Evolutionary conservation across 2,113 vertebrate species (phyloP).

Genomic region (Myanophis thanlyinensis): DNA sequence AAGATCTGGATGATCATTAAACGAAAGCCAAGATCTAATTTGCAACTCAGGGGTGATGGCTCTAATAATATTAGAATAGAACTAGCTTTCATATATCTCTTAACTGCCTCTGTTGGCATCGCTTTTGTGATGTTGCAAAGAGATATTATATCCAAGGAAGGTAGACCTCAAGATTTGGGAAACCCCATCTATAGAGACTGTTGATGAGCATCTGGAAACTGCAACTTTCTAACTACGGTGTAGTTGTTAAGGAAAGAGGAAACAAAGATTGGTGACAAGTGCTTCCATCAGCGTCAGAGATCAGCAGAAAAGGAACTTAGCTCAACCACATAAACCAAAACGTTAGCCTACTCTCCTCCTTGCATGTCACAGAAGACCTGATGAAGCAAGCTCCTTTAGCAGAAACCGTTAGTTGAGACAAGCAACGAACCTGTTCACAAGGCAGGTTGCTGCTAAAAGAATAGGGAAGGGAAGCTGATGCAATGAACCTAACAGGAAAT

Average conservation of each 20-base stretch:
- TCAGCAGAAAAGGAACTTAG: not conserved
- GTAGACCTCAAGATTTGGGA: not conserved
- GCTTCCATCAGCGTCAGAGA: not conserved
- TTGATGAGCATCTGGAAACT: not conserved
- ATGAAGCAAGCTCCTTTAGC: not conserved
- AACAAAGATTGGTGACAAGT: not conserved
- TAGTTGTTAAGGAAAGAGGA: not conserved
- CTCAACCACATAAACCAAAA: not conserved
- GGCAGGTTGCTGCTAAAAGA: not conserved
- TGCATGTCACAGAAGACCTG: not conserved
- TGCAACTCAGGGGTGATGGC: not conserved
- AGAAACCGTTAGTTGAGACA: not conserved
- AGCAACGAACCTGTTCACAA: not conserved
- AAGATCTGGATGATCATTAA: not conserved
- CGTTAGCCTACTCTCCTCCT: not conserved
- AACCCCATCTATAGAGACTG: not conserved
- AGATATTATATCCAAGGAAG: not conserved
- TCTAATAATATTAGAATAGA: not conserved
- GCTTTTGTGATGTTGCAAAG: not conserved
- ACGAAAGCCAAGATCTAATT: not conserved
- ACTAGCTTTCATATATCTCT: not conserved
- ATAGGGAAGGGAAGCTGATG: not conserved
- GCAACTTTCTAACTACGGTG: not conserved
- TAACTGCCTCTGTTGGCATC: not conserved
- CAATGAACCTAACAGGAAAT: not conserved